Conservation (phyloP, 2,888 invertebrate genomes). For the Neelides folsomi region DNA sequence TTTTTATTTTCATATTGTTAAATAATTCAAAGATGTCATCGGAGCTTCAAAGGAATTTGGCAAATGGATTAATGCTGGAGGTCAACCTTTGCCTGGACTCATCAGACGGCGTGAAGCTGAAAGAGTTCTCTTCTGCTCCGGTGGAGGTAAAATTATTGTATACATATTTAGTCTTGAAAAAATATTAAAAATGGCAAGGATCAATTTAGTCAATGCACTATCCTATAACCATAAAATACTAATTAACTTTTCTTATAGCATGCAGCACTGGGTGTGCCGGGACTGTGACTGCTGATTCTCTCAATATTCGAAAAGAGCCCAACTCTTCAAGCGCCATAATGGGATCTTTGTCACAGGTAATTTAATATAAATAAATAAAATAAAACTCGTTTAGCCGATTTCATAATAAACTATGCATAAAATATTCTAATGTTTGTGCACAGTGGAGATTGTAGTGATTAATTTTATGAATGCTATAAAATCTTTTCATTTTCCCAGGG, state of each 20-base stretch:
- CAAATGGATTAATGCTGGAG: conserved; percentile 21
- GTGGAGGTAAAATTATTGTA: conserved; percentile 6
- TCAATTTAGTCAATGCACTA: too few species aligned
- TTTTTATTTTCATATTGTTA: too few species aligned
- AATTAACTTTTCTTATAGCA: background rate
- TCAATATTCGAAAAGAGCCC: conserved; percentile 9
- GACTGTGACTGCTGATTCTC: conserved; percentile 7
- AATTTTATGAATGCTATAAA: too few species aligned
- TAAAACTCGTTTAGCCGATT: too few species aligned
- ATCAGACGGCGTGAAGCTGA: conserved; percentile 22
- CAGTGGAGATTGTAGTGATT: too few species aligned
- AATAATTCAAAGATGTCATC: conserved; percentile 9
- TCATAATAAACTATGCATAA: too few species aligned
- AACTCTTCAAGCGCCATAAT: conserved; percentile 2
- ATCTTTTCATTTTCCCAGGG: background rate
- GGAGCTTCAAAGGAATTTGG: conserved; percentile 24
- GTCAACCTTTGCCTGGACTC: conserved; percentile 13
- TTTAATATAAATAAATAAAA: too few species aligned
- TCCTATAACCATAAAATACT: too few species aligned
- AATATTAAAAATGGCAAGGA: too few species aligned
- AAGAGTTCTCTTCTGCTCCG: conserved; percentile 20
- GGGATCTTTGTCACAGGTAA: conserved; percentile 2
- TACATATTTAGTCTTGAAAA: too few species aligned
- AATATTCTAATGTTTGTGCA: too few species aligned
- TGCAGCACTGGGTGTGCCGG: conserved; percentile 8